These are phyloP conservation scores for Lepidonotus clava DNA, from an alignment of 2,888 invertebrate genomes.

Conservation along the genomic window DNA sequence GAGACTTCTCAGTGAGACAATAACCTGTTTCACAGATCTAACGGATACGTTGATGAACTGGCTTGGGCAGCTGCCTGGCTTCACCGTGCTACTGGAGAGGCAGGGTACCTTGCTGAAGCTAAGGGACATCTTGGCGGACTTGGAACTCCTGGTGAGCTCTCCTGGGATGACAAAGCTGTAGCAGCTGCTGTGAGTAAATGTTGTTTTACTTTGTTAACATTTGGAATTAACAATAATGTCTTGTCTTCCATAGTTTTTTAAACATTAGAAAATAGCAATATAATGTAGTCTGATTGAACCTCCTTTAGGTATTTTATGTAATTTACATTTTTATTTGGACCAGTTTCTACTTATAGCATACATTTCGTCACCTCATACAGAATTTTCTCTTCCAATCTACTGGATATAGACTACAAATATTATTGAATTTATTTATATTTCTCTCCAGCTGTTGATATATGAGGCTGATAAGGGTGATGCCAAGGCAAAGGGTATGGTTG, in stretches of 20 bases:
- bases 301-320: background rate
- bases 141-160: constrained; percentile 68
- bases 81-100: constrained; percentile 58
- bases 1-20: too few relatives aligned
- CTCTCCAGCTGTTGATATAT: constrained; percentile 66
- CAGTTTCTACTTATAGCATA: too few relatives aligned
- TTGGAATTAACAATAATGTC: background rate
- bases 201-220: too few relatives aligned
- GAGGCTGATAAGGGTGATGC: constrained; percentile 65
- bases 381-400: too few relatives aligned
- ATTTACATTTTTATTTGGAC: too few relatives aligned
- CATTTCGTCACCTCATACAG: too few relatives aligned
- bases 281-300: background rate
- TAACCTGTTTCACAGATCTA: too few relatives aligned
- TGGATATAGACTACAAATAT: too few relatives aligned
- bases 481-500: background rate
- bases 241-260: background rate
- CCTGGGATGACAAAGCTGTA: constrained; percentile 74
- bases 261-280: too few relatives aligned
- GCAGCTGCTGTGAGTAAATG: constrained; percentile 68
- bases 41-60: constrained; percentile 59
- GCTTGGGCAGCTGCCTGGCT: constrained; percentile 61
- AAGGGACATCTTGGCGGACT: constrained; percentile 65
- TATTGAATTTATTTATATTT: background rate
- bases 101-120: constrained; percentile 68